These are phyloP conservation scores for mouse (Mus musculus) DNA, from an alignment of 2,113 vertebrate species.

Conservation along the genomic window DNA sequence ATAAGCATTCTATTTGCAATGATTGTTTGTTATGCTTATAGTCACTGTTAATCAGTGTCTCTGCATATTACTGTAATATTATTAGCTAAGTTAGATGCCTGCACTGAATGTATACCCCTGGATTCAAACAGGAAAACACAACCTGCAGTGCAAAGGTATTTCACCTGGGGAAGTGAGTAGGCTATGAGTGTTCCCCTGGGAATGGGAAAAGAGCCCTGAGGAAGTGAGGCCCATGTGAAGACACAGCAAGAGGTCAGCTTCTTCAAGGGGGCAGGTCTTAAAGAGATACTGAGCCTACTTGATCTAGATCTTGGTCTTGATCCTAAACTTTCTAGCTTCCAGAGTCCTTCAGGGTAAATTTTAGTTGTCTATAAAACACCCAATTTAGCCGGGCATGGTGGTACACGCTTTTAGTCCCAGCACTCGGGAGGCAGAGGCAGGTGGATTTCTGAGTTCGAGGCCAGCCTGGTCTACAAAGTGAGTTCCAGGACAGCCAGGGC, in stretches of 20 bases:
- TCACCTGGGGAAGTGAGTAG: background rate
- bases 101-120: background rate
- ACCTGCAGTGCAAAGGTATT: background rate
- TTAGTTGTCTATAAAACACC: background rate
- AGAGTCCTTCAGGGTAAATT: background rate
- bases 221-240: background rate
- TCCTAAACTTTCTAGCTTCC: background rate
- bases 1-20: conserved; percentile 12
- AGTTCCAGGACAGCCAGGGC: too few relatives aligned
- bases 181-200: background rate
- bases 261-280: background rate
- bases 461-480: too few relatives aligned
- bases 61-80: conserved; percentile 1
- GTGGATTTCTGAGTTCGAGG: too few relatives aligned
- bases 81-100: background rate
- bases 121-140: background rate
- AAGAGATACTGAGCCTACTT: background rate
- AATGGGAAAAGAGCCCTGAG: background rate
- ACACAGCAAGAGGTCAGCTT: background rate
- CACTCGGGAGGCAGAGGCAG: too few relatives aligned
- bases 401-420: too few relatives aligned
- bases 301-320: background rate
- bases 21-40: background rate
- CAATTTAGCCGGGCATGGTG: background rate
- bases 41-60: conserved; percentile 45